Evolutionary conservation across 2,113 vertebrate species (phyloP).

Genomic region (Hippocampus comes): DNA sequence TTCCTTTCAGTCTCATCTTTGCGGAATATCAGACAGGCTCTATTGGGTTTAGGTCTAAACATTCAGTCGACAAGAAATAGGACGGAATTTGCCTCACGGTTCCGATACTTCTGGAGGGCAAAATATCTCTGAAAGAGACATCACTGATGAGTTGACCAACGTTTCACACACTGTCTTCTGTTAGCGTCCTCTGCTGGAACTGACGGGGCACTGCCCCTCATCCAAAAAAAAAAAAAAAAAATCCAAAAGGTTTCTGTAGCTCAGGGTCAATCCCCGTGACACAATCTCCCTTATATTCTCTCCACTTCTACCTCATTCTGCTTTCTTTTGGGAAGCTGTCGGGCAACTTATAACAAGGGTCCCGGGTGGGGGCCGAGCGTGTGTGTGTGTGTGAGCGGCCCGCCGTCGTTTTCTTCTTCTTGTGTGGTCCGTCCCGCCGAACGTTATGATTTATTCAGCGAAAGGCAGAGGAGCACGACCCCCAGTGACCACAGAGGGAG

Average conservation of each 20-base stretch:
- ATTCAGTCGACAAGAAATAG: neutral
- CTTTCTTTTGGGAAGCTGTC: conserved; percentile 69
- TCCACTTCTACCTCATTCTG: conserved; percentile 44
- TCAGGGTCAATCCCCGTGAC: conserved; percentile 5
- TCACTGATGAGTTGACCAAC: neutral
- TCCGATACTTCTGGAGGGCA: neutral
- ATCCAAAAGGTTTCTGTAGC: neutral
- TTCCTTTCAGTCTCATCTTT: too few species aligned
- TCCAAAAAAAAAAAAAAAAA: neutral
- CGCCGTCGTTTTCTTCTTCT: conserved; percentile 65
- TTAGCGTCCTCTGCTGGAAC: neutral
- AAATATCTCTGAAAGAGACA: neutral
- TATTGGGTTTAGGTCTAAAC: neutral
- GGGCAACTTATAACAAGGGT: conserved; percentile 74
- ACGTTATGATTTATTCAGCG: conserved; percentile 99
- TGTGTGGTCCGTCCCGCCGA: conserved; percentile 95
- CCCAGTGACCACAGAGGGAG: conserved; percentile 99
- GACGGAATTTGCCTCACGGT: too few species aligned
- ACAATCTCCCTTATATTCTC: conserved; percentile 15
- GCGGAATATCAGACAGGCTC: neutral
- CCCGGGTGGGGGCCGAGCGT: conserved; percentile 64
- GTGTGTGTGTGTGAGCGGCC: conserved; percentile 64
- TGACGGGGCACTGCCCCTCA: neutral
- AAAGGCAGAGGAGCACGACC: conserved; percentile 99
- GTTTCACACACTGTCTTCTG: neutral